Evolutionary conservation across 1,140 invertebrate species (phyloP), one percentile per base, ranked within the genome.

Genomic region (Goniozus legneri): DNA sequence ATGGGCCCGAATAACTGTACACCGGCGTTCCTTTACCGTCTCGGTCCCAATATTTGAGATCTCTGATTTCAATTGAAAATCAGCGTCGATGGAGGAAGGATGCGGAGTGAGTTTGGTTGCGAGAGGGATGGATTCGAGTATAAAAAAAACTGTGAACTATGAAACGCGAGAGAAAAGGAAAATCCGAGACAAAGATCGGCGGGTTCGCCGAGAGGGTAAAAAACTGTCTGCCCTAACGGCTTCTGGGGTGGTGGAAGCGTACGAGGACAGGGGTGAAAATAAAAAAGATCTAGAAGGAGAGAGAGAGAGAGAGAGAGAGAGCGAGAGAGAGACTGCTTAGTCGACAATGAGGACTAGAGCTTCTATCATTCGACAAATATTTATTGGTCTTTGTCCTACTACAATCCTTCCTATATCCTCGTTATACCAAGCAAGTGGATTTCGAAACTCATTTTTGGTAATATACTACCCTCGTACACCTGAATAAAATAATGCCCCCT

Each of bases 61-160:
- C 73, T 72, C 68, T 54, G 57, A 64, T 75, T 75, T 73, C 73
- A 73, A 73, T 74, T 69, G 68, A 72, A 70, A 69, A 74, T 74
- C 69, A 72, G 70, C 65, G 65, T 56, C 51, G 44, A 54, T 30
- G 40, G 46, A 59, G 40, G 20, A 40, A 34, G 40, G 39, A 27
- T n/a, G n/a, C 13, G 16, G 8, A n/a, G n/a, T 19, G 8, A 20
- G 13, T 47, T 19, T 18, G 12, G 37, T 42, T 18, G 34, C 33
- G 36, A 20, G 36, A 47, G 36, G 34, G 31, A 35, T 43, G 35
- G 38, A 20, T 38, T 19, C n/a, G 14, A 19, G 32, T 52, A 3
- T 3, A 8, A 24, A 19, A 39, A 19, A 45, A 13, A 44, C 27
- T 42, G 15, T 39, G 33, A 18, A 6, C 35, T 35, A 19, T 13